phyloP scores from a whole-genome alignment of 2,113 vertebrate genomes.

The Alces alces region DNA sequence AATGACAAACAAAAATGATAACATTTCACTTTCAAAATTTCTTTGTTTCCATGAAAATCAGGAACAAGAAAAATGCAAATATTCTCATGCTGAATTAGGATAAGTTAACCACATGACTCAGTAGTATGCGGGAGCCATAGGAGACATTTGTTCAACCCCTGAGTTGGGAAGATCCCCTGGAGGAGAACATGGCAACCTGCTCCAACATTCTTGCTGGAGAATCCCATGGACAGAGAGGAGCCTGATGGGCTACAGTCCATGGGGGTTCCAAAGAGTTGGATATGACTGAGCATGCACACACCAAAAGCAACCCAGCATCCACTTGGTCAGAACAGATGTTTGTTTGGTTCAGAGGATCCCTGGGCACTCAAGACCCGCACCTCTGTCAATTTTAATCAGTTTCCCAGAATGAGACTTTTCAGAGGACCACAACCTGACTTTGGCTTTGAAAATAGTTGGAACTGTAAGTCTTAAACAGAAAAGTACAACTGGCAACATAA shows the following conservation, averaged over 20 bases:
- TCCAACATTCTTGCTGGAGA: not conserved
- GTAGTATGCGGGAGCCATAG: not conserved
- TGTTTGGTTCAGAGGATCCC: not conserved
- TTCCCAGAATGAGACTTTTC: not conserved
- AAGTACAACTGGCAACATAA: not conserved
- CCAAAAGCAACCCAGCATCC: not conserved
- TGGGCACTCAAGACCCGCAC: not conserved
- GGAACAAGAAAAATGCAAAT: not conserved
- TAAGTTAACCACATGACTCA: not conserved
- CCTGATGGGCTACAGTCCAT: not conserved
- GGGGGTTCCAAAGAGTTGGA: not conserved
- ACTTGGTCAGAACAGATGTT: not conserved
- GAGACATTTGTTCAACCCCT: not conserved
- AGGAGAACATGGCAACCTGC: not conserved
- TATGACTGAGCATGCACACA: not conserved
- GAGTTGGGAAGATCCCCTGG: not conserved
- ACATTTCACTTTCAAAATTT: constrained; percentile 14
- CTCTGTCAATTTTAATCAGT: not conserved
- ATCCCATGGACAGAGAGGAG: not conserved
- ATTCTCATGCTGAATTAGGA: not conserved
- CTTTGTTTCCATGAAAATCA: not conserved
- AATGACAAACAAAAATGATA: not conserved
- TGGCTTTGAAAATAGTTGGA: not conserved
- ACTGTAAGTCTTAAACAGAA: not conserved
- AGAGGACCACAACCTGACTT: not conserved